phyloP scores from a whole-genome alignment of 1,140 invertebrate genomes.

The Musca domestica region DNA sequence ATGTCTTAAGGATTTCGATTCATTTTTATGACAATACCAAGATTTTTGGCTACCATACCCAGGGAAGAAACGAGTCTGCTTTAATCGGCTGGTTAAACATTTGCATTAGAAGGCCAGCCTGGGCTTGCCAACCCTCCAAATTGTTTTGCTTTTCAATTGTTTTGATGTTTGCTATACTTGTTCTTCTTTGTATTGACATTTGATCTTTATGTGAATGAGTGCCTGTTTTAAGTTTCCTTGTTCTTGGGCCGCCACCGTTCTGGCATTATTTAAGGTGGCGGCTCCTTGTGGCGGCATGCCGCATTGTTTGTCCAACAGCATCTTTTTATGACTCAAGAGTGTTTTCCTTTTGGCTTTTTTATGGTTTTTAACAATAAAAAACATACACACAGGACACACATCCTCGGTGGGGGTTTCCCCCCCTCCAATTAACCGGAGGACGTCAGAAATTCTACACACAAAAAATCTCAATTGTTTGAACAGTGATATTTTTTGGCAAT shows the following conservation, averaged over 20 bases:
- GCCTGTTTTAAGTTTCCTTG: conserved; percentile 7
- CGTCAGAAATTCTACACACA: neutral
- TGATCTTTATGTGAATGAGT: conserved; percentile 29
- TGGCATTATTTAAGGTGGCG: conserved; percentile 1
- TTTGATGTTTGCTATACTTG: neutral
- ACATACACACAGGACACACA: conserved; percentile 12
- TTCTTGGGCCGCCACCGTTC: conserved; percentile 4
- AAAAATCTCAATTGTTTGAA: conserved; percentile 4
- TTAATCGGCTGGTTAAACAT: too few relatives aligned
- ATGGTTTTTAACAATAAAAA: conserved; percentile 30
- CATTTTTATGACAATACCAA: conserved; percentile 29
- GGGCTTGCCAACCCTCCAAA: too few relatives aligned
- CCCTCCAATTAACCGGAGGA: neutral
- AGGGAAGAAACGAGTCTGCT: neutral
- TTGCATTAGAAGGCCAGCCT: too few relatives aligned
- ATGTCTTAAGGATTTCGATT: conserved; percentile 27
- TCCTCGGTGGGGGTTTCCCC: neutral
- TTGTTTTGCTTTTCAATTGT: neutral
- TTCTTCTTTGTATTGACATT: conserved; percentile 24
- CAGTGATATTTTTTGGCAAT: neutral
- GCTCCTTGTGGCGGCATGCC: neutral
- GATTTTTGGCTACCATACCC: neutral
- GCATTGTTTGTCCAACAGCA: conserved; percentile 28
- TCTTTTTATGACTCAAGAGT: conserved; percentile 31
- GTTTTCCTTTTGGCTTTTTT: conserved; percentile 32